These are phyloP conservation scores for Lota lota DNA, from an alignment of 2,113 vertebrate species.

Conservation along the genomic window DNA sequence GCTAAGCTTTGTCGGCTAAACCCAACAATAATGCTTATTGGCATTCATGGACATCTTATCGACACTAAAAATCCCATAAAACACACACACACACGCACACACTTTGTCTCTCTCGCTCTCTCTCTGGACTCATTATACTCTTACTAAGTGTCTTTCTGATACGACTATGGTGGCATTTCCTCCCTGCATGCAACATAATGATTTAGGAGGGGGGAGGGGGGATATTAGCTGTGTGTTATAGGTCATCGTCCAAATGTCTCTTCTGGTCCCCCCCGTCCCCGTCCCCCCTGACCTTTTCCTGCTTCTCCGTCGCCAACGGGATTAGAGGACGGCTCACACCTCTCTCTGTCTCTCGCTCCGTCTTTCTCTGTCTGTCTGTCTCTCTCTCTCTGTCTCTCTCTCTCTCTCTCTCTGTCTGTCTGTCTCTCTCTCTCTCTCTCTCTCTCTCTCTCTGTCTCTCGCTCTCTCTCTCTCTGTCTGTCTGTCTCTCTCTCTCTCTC, in stretches of 20 bases:
- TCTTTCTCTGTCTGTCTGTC: neutral
- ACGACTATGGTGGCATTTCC: too few species aligned
- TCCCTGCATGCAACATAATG: neutral
- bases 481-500: neutral
- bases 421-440: slow-evolving; percentile 34
- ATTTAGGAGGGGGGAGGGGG: slow-evolving; percentile 28
- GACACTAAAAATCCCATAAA: too few species aligned
- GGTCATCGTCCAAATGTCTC: slow-evolving; percentile 63
- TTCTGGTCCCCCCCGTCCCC: slow-evolving; percentile 46
- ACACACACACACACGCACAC: too few species aligned
- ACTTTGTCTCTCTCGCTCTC: neutral
- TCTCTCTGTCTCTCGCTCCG: slow-evolving; percentile 15
- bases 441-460: too few species aligned
- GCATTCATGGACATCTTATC: too few species aligned
- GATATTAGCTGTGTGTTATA: slow-evolving; percentile 69
- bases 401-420: slow-evolving; percentile 40
- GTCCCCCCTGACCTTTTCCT: slow-evolving; percentile 74
- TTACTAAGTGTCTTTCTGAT: too few species aligned
- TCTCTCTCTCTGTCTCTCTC: slow-evolving; percentile 2
- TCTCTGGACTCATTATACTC: too few species aligned
- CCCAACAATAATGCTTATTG: too few species aligned
- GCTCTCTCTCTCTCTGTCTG: slow-evolving; percentile 17
- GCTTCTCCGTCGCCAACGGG: slow-evolving; percentile 50
- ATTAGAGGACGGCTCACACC: slow-evolving; percentile 61
- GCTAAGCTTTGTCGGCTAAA: too few species aligned